Evolutionary conservation across 2,888 invertebrate genomes (phyloP), one percentile per base, ranked within the genome.

Genomic region (Oxyteleia sp.): DNA sequence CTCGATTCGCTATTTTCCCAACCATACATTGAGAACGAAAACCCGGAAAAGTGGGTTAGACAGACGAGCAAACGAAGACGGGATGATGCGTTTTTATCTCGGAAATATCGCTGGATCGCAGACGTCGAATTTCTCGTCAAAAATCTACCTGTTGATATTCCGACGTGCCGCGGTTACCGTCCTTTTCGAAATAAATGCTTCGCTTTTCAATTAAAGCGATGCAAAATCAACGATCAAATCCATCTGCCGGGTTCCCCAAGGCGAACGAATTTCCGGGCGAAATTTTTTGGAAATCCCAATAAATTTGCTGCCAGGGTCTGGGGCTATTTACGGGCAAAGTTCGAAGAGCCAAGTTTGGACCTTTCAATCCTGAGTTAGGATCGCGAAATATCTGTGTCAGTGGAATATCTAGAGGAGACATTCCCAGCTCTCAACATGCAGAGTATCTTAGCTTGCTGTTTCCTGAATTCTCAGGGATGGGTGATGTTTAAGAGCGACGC

Each of bases 401-500:
- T 43, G 59, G 53, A 53, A 76, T 68, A 68, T 61, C 76, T 43
- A 35, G 32, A 35, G 35, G 45, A 59, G 16, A 57, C 63, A 75
- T 66, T 66, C 18, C 41, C 61, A 8, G 35, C 4, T 29, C 18
- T 43, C 49, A 23, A 47, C 55, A 59, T 63, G 71, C 87, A 89
- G 4, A 53, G 72, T 35, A 64, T 63, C 72, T 88, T 88, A 35
- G 64, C 80, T 10, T 26, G 16, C 47, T 74, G 63, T 20, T 79
- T 81, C 88, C 87, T 87, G 29, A 84, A 83, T 59, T 88, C 82
- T 88, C 90, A 88, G 49, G 80, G 86, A 29, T 79, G 72, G 1
- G 87, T 87, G 82, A 89, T 88, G 53, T 85, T 87, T 53, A 85
- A 88, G 80, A 89, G 86, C 68, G 82, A 63, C 81, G 79, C 80